Base-by-base conservation (phyloP, 2,797 vertebrate genomes). In the Lagocephalus sceleratus region DNA sequence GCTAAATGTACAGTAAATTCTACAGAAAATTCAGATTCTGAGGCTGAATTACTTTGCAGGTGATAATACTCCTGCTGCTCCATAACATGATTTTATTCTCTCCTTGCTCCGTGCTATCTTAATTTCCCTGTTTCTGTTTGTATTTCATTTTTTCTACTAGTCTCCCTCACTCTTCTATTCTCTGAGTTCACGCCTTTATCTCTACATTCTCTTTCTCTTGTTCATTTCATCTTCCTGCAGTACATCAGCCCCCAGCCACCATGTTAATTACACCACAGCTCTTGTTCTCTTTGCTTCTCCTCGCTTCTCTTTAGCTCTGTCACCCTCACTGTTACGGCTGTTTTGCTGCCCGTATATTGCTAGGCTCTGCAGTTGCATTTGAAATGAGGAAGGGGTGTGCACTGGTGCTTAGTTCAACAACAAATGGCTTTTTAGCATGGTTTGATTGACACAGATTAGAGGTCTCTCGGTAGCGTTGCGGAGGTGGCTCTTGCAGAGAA, bases 361-460 rank as follows among this genome's bases (percentile, higher is more conserved):
- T 46, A 42, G 81, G 82, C 78, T 79, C 73, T 74, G 66, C 64
- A 70, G 74, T 62, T 65, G 65, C 74, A 79, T 71, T 70, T 70
- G 76, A 78, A 71, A 66, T 43, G 68, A 68, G 71, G 60, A 64
- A 69, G 76, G 66, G 75, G 75, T 20, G 71, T 73, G 54, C 19
- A 20, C 65, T 63, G 67, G 52, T 76, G 66, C 76, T 77, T 73
- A 57, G 66, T 75, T 85, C 72, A 63, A 82, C 78, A 85, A 82
- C 81, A 87, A 89, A 85, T 80, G 76, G 73, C 77, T 79, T 75
- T 76, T 86, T 79, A 71, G 75, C 76, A 41, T 79, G 79, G 79
- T 85, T 60, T 88, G 88, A 89, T 87, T 86, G 86, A 82, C 88
- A 83, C 69, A 87, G 81, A 88, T 89, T 87, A 88, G 78, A 81